Evolutionary conservation across 1,140 invertebrate species (phyloP), one percentile per base, ranked within the genome.

Genomic region (Geopemphigus sp.): DNA sequence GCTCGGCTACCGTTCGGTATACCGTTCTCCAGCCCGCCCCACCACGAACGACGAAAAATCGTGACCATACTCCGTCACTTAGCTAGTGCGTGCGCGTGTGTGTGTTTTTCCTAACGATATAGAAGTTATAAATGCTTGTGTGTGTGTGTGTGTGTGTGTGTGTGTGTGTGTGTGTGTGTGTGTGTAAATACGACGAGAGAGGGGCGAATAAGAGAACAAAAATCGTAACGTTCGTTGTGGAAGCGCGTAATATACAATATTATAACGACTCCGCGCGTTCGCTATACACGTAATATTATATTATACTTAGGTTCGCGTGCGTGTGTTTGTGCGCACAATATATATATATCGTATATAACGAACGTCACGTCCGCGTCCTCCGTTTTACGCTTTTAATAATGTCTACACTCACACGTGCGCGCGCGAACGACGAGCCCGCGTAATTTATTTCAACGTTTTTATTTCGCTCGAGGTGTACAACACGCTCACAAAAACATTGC

Each of bases 311-410:
- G 54, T 57, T 12, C 47, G 10, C 32, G 12, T 63, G 39, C 14
- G 0, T 45, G 47, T 74, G 54, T n/a, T n/a, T n/a, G n/a, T n/a
- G n/a, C n/a, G n/a, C n/a, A n/a, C n/a, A n/a, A n/a, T n/a, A n/a
- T n/a, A n/a, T n/a, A n/a, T n/a, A 11, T 56, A 56, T 54, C 24
- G 22, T 19, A 14, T 63, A 39, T 8, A 63, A 78, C 74, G 39
- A 78, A 78, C 74, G 74, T 78, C 57, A 78, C 74, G 57, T 63
- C 74, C 26, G 3, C 24, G 57, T 78, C 74, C 74, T 78, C 74
- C 50, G 74, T 61, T 78, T 78, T 63, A 63, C 74, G 74, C 45
- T 63, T 78, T 47, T 50, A 59, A 61, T 76, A 47, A 74, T 57
- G 19, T 5, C 17, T n/a, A n/a, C 29, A 64, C 32, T 19, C 26